Evolutionary conservation across 2,888 invertebrate genomes (phyloP).

Genomic region (Craniophora ligustri): DNA sequence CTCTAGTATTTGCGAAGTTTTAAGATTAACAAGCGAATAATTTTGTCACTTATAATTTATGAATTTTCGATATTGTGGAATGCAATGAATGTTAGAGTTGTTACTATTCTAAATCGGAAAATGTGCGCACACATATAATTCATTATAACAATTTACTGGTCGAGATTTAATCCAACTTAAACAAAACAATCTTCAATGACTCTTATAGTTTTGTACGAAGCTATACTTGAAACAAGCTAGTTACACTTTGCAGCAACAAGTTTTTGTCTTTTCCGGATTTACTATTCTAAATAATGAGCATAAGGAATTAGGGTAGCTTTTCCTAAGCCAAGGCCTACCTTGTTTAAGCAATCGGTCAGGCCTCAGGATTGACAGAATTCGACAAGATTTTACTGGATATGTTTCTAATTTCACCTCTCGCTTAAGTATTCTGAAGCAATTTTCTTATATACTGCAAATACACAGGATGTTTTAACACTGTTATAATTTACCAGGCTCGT

Average conservation of each 20-base stretch:
- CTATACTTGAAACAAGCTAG: too few relatives aligned
- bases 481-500: constrained; percentile 71
- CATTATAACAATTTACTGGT: constrained; percentile 40
- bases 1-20: too few relatives aligned
- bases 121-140: constrained; percentile 34
- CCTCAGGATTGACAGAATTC: too few relatives aligned
- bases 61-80: constrained; percentile 32
- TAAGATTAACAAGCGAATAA: too few relatives aligned
- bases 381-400: too few relatives aligned
- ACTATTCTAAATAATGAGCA: too few relatives aligned
- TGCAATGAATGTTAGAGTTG: constrained; percentile 38
- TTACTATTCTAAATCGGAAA: constrained; percentile 43
- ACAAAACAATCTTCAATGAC: constrained; percentile 22
- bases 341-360: too few relatives aligned
- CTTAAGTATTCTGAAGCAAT: neutral
- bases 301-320: too few relatives aligned
- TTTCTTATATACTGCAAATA: neutral
- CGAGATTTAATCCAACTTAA: constrained; percentile 35
- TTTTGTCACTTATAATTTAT: too few relatives aligned
- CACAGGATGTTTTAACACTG: constrained; percentile 11
- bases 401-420: too few relatives aligned
- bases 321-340: too few relatives aligned
- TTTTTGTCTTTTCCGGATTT: too few relatives aligned
- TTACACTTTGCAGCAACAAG: neutral
- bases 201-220: constrained; percentile 18